Evolutionary conservation across 1,140 invertebrate species (phyloP), one percentile per base, ranked within the genome.

Genomic region (Drosophila biarmipes): DNA sequence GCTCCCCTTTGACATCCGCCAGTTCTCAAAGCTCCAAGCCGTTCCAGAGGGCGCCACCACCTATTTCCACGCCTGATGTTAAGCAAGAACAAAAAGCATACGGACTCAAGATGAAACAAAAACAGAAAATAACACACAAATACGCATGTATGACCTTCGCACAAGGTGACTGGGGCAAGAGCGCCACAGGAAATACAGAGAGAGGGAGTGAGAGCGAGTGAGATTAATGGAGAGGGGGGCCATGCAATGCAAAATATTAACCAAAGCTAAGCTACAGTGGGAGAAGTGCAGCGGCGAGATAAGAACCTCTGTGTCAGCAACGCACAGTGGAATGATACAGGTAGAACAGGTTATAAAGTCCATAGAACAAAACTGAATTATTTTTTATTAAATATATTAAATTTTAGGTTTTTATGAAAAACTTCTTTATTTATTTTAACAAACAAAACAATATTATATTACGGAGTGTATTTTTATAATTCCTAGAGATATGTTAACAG

Each of bases 81-180:
- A 53, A 48, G 27, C 63, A 62, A 68, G 46, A 68, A 72, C 35
- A 71, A 73, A 73, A 62, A 73, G 57, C 71, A 73, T 73, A 61
- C n/a, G 15, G 21, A 37, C 31, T 38, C 14, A 48, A 35, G 31
- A 24, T 64, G 19, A 52, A 43, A 43, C 40, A 72, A 73, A 73
- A 73, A 75, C 71, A 56, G 48, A 75, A 71, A 55, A 71, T 54
- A 71, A 80, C 64, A 45, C 80, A 85, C 80, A 82, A 80, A 84
- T 91, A 91, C 90, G 90, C 90, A 91, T 85, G 79, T 90, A 93
- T 93, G 93, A 94, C 94, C 93, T 94, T 94, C 92, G 92, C 91
- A 68, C 91, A 94, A 94, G 93, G 93, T 94, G 93, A 94, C 93
- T 93, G 93, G 93, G 84, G 72, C 81, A 86, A 59, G 53, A 59